These are phyloP conservation scores for Bufo gargarizans DNA, from an alignment of 2,113 vertebrate species.

Conservation along the genomic window DNA sequence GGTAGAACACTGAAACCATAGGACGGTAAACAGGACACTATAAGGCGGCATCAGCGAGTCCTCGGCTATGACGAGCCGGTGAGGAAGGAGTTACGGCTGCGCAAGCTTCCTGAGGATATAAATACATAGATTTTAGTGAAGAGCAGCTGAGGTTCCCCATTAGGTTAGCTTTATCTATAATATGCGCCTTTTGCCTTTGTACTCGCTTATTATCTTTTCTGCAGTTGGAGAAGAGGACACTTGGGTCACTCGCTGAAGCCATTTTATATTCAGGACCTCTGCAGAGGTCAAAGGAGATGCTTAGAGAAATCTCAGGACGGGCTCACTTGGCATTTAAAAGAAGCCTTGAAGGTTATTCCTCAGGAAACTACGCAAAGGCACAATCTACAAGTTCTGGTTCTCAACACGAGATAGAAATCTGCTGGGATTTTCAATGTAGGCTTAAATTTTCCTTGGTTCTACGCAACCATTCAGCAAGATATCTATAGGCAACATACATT, in stretches of 20 bases:
- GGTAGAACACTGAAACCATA: not conserved
- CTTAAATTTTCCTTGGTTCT: constrained; percentile 22
- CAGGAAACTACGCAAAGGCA: constrained; percentile 5
- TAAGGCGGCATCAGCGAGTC: not conserved
- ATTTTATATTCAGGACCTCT: constrained; percentile 53
- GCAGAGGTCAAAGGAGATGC: constrained; percentile 67
- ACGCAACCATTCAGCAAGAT: not conserved
- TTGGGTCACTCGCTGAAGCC: constrained; percentile 45
- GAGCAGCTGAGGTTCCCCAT: constrained; percentile 49
- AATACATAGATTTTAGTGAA: constrained; percentile 28
- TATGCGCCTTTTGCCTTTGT: constrained; percentile 37
- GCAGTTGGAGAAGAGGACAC: constrained; percentile 26
- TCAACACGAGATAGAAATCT: constrained; percentile 32
- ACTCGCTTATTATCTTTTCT: constrained; percentile 48
- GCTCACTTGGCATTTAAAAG: constrained; percentile 74
- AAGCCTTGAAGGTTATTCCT: constrained; percentile 66
- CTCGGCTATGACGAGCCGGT: not conserved
- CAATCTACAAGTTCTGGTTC: not conserved
- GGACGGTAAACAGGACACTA: not conserved
- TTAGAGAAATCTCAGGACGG: constrained; percentile 57
- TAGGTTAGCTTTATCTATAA: constrained; percentile 26
- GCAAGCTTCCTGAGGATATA: constrained; percentile 19
- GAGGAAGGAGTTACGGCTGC: not conserved
- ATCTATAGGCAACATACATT: constrained; percentile 30
- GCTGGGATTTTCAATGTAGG: not conserved